phyloP scores from a whole-genome alignment of 1,140 invertebrate genomes.

The Goniozus legneri region DNA sequence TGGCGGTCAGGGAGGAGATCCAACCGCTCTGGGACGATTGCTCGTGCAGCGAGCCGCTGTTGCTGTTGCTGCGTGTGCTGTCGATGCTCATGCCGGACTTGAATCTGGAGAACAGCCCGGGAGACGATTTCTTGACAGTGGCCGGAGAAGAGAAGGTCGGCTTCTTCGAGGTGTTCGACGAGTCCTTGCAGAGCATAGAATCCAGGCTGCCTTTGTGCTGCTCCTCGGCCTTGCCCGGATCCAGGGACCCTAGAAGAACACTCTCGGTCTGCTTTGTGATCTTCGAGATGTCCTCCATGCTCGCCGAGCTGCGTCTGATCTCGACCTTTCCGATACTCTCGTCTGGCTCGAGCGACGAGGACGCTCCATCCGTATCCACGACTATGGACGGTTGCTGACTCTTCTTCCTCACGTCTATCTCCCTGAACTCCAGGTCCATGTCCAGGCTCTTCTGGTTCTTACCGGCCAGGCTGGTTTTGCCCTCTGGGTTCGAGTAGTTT shows the following conservation, averaged over 20 bases:
- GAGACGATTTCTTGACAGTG: slow-evolving; percentile 36
- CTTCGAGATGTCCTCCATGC: slow-evolving; percentile 52
- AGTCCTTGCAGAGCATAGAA: slow-evolving; percentile 47
- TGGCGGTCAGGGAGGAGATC: slow-evolving; percentile 49
- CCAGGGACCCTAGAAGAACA: slow-evolving; percentile 30
- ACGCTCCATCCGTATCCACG: slow-evolving; percentile 29
- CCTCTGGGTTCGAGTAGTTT: slow-evolving; percentile 45
- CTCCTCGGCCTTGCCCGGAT: slow-evolving; percentile 42
- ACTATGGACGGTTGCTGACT: slow-evolving; percentile 33
- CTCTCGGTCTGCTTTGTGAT: slow-evolving; percentile 45
- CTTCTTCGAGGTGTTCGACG: slow-evolving; percentile 33
- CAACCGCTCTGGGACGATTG: slow-evolving; percentile 39
- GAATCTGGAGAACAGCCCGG: slow-evolving; percentile 45
- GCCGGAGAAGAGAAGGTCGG: slow-evolving; percentile 33
- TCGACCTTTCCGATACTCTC: slow-evolving; percentile 40
- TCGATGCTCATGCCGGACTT: slow-evolving; percentile 52
- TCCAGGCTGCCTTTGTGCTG: slow-evolving; percentile 47
- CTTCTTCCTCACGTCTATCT: slow-evolving; percentile 36
- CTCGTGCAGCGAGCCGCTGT: slow-evolving; percentile 47
- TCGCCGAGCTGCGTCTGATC: slow-evolving; percentile 48
- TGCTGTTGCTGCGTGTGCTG: slow-evolving; percentile 42
- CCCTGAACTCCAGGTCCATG: slow-evolving; percentile 33
- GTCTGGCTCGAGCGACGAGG: slow-evolving; percentile 27
- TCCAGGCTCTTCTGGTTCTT: slow-evolving; percentile 10
- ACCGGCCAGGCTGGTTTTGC: slow-evolving; percentile 25